Evolutionary conservation across 2,797 vertebrate species (phyloP), one percentile per base, ranked within the genome.

Genomic region (Sebastes minor): DNA sequence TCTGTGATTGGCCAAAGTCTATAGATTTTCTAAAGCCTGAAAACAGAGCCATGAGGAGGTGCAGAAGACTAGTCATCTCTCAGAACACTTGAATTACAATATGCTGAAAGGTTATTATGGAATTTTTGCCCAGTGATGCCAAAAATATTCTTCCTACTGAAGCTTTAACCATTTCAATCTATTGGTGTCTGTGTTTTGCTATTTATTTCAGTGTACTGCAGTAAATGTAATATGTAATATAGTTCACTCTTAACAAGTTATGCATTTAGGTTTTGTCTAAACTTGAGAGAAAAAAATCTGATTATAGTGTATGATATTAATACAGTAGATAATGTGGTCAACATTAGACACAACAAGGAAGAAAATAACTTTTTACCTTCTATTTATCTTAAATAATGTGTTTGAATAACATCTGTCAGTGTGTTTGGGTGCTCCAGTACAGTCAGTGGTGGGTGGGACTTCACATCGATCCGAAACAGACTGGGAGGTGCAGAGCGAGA

Each of bases 371-470:
- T 38, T 49, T 49, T 2, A 2, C 2, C 5, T 25, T 67, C 20
- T 16, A 42, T 71, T 49, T 2, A 8, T 6, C 4, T 23, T 46
- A 25, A n/a, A 65, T 9, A 7, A 3, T 2, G 5, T 3, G 0
- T 20, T 53, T 23, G 8, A 53, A 9, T 16, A 8, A 8, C 1
- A 3, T 28, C 25, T n/a, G 38, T 64, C n/a, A 20, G 30, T 14
- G 27, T 61, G 2, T 27, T 2, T 32, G 13, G 5, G 11, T 11
- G 25, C 38, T 62, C 11, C n/a, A 23, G 64, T 12, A 0, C 1
- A 42, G 72, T 49, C 1, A 42, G 72, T 49, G 18, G 46, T 87
- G 85, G 90, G 90, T 27, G 86, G 86, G 88, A 52, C 77, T 60
- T 4, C 0, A 27, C 55, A 80, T 79, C 42, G 69, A 77, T 60